These are phyloP conservation scores for Molossus alvarezi DNA, from an alignment of 2,797 vertebrate genomes.

Conservation along the genomic window DNA sequence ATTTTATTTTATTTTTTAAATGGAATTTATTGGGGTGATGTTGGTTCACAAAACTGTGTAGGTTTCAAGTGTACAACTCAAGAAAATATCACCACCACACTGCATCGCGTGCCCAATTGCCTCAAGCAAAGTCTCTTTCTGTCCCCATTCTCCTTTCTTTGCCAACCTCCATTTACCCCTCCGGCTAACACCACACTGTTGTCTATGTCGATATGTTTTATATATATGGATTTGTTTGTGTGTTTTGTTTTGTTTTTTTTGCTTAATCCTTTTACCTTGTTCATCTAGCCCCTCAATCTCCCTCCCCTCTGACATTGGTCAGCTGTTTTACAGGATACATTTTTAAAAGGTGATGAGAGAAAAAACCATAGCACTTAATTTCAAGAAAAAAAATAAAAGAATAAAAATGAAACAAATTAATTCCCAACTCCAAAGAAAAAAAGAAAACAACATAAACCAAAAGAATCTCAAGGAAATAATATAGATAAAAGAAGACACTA, in stretches of 20 bases:
- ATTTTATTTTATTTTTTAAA: not conserved
- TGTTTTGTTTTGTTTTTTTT: not conserved
- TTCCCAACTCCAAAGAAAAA: not conserved
- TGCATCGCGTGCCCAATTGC: not conserved
- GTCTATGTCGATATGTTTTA: not conserved
- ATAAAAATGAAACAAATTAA: not conserved
- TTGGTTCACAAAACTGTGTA: not conserved
- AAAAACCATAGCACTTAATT: not conserved
- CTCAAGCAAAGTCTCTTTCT: not conserved
- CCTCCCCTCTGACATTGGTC: not conserved
- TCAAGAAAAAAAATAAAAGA: conserved; percentile 15
- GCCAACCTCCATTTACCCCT: not conserved
- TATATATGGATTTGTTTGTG: not conserved
- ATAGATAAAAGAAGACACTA: not conserved
- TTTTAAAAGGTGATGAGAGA: not conserved
- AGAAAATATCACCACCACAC: not conserved
- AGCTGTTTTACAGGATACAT: not conserved
- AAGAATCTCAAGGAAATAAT: not conserved
- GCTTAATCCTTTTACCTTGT: not conserved
- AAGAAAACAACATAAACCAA: not conserved
- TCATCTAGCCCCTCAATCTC: not conserved
- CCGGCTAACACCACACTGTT: not conserved
- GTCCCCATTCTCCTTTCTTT: not conserved
- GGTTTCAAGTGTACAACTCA: not conserved
- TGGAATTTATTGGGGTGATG: not conserved